These are phyloP conservation scores for Ictidomys tridecemlineatus DNA, from an alignment of 2,113 vertebrate species.

Conservation along the genomic window DNA sequence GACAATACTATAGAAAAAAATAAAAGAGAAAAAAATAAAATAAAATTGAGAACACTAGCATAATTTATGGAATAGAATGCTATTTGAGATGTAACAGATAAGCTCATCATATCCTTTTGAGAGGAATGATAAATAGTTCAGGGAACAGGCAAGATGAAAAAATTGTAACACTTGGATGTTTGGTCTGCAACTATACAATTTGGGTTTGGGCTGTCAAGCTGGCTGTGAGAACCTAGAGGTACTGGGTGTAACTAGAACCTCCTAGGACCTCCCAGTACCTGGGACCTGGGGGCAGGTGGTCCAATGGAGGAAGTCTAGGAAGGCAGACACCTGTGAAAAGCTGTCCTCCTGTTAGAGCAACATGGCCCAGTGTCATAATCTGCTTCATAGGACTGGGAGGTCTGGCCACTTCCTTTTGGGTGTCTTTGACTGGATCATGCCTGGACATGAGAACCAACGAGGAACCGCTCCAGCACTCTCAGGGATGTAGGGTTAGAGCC, in stretches of 20 bases:
- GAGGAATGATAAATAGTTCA: not conserved
- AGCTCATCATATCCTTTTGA: not conserved
- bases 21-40: not conserved
- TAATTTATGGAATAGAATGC: not conserved
- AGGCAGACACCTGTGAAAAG: not conserved
- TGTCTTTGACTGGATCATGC: not conserved
- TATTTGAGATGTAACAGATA: not conserved
- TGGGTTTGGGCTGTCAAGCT: not conserved
- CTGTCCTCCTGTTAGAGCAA: too few relatives aligned
- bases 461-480: not conserved
- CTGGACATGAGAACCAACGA: not conserved
- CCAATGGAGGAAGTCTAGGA: not conserved
- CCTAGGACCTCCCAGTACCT: not conserved
- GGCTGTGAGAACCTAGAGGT: not conserved
- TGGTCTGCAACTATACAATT: not conserved
- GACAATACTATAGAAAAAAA: too few relatives aligned
- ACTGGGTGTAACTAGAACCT: not conserved
- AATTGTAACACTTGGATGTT: not conserved
- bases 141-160: not conserved
- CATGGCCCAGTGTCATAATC: too few relatives aligned
- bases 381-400: not conserved
- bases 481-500: not conserved
- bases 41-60: not conserved
- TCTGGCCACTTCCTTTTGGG: not conserved
- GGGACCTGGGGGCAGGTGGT: not conserved